phyloP scores from a whole-genome alignment of 2,888 invertebrate genomes.

The Trilocha varians region DNA sequence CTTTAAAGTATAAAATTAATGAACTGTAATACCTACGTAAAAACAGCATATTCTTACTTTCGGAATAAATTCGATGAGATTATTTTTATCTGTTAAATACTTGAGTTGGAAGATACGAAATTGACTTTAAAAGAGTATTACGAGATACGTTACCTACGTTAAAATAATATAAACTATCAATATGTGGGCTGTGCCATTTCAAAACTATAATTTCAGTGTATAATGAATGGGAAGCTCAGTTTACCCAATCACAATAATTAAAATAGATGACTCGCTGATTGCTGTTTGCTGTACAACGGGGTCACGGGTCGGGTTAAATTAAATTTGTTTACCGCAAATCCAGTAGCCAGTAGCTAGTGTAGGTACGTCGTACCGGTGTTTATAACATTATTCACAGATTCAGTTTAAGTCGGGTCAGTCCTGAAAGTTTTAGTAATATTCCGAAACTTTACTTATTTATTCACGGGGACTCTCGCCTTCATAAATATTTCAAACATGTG shows the following conservation, averaged over 20 bases:
- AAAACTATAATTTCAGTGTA: neutral
- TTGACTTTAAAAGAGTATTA: too few species aligned
- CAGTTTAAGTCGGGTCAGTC: neutral
- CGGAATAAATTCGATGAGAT: too few species aligned
- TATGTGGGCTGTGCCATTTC: too few species aligned
- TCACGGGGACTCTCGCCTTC: neutral
- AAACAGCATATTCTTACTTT: too few species aligned
- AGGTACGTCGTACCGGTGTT: neutral
- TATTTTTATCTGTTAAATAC: too few species aligned
- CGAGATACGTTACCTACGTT: too few species aligned
- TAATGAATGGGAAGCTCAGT: neutral
- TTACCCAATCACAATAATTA: conserved; percentile 5
- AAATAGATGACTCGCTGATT: conserved; percentile 4
- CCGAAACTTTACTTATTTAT: neutral
- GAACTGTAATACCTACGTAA: too few species aligned
- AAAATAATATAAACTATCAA: too few species aligned
- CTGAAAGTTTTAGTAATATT: neutral
- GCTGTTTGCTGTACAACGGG: conserved; percentile 1
- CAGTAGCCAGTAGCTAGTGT: neutral
- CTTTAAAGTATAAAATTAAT: too few species aligned
- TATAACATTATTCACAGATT: neutral
- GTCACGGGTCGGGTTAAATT: conserved; percentile 1
- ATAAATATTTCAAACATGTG: neutral
- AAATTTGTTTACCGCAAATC: neutral
- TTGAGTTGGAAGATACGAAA: too few species aligned